Evolutionary conservation across 2,888 invertebrate species (phyloP), one percentile per base, ranked within the genome.

Genomic region (Cephus sareptanus): DNA sequence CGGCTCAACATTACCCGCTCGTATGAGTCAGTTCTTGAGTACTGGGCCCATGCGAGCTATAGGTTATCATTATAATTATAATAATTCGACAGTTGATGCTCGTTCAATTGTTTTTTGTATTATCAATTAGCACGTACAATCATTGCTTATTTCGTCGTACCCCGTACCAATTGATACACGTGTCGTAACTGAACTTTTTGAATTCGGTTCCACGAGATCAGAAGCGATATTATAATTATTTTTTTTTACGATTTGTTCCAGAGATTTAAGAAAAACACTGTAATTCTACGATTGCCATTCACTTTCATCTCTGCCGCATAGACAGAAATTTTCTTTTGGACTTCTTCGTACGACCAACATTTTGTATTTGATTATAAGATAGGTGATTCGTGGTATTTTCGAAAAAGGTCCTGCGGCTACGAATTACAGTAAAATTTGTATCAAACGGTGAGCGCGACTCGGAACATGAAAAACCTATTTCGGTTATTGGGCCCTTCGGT

Each of bases 391-490:
- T 56, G 56, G 56, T 56, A 56, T 56, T 56, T 56, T 56, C 23
- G 56, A 56, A 56, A 56, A 56, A 56, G 40, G 56, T 56, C 56
- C 56, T 56, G 9, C 56, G 56, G 56, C 56, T 56, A 56, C 56
- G 71, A 34, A 71, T 71, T 71, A 71, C 31, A 31, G 31, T 31
- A 71, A 71, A 71, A 71, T 71, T 71, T 71, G 71, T 71, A 71
- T 31, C 71, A 33, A 71, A 56, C 56, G 56, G 79, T 75, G 79
- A 79, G 74, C 77, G 77, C 73, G 71, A 33, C 56, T 31, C 78
- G 73, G 23, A 79, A 85, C 83, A 85, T 79, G 85, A 79, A 83
- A 85, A 85, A 76, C 83, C 83, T 85, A 85, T 85, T 81, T 79
- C 74, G 77, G 79, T 77, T 77, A 81, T 77, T 71, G 31, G 71